These are phyloP conservation scores for Sebastes steindachneri DNA, from an alignment of 2,797 vertebrate species.

Conservation along the genomic window DNA sequence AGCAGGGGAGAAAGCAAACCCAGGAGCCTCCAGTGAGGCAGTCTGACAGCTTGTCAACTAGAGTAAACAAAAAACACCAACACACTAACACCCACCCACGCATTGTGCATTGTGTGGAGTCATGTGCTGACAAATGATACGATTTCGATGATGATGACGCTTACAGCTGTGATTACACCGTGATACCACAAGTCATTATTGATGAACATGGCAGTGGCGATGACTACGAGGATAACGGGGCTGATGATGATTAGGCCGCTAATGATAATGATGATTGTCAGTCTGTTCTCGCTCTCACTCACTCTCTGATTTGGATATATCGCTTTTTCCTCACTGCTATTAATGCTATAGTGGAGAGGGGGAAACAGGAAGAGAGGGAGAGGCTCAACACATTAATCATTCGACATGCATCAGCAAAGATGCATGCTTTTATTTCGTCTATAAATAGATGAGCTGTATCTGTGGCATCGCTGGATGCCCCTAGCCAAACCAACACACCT, in stretches of 20 bases:
- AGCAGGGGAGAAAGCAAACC: conserved; percentile 26
- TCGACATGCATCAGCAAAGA: conserved; percentile 46
- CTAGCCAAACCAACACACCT: neutral
- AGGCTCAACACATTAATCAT: conserved; percentile 32
- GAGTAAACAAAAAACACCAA: conserved; percentile 32
- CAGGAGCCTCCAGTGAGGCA: conserved; percentile 1
- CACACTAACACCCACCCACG: neutral
- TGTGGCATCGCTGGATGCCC: conserved; percentile 9
- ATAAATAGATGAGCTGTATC: conserved; percentile 60
- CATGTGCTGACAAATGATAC: neutral
- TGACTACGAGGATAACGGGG: conserved; percentile 17
- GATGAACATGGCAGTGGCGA: conserved; percentile 24
- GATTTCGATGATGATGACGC: neutral
- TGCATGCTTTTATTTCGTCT: conserved; percentile 42
- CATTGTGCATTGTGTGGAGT: neutral
- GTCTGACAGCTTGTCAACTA: conserved; percentile 19
- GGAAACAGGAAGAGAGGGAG: neutral
- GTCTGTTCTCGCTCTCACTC: conserved; percentile 2
- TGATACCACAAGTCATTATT: conserved; percentile 14
- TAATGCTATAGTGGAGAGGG: neutral
- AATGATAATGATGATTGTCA: conserved; percentile 48
- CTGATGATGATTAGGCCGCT: conserved; percentile 32
- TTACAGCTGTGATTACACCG: conserved; percentile 13
- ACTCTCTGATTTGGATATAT: neutral
- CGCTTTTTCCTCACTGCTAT: conserved; percentile 5